A percentile compares a stretch with the other conserved stretches of the same genome.
Evolutionary conservation across 2,113 vertebrate species (phyloP).

Genomic region (Columba janthina): DNA sequence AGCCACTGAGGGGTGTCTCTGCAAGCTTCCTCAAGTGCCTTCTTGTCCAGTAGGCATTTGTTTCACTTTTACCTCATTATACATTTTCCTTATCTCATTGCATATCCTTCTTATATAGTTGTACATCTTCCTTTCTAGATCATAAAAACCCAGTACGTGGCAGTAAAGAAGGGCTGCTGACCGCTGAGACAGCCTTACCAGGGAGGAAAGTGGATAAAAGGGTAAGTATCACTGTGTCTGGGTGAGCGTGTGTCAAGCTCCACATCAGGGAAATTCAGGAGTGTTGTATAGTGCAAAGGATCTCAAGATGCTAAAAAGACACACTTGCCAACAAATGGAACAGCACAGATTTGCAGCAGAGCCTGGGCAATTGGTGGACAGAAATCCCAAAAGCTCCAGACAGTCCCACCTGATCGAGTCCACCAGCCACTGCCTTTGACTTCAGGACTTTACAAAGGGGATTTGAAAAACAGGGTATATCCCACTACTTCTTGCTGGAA

Average conservation of each 20-base stretch:
- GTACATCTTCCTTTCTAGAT: not conserved
- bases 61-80: not conserved
- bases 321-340: not conserved
- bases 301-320: not conserved
- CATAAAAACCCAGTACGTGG: not conserved
- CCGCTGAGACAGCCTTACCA: not conserved
- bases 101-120: not conserved
- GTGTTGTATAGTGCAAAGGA: not conserved
- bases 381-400: not conserved
- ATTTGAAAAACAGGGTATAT: not conserved
- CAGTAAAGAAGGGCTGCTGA: not conserved
- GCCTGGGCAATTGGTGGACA: not conserved
- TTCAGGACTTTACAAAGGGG: not conserved
- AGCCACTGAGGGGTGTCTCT: not conserved
- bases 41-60: not conserved
- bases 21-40: not conserved
- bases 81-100: not conserved
- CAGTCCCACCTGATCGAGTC: not conserved
- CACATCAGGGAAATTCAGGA: not conserved
- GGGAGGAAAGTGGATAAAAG: not conserved
- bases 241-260: not conserved
- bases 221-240: not conserved
- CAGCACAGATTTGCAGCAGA: not conserved
- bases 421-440: not conserved
- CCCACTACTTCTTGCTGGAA: not conserved